Base-by-base conservation (phyloP, 1,140 invertebrate genomes). In the Goniozus legneri region DNA sequence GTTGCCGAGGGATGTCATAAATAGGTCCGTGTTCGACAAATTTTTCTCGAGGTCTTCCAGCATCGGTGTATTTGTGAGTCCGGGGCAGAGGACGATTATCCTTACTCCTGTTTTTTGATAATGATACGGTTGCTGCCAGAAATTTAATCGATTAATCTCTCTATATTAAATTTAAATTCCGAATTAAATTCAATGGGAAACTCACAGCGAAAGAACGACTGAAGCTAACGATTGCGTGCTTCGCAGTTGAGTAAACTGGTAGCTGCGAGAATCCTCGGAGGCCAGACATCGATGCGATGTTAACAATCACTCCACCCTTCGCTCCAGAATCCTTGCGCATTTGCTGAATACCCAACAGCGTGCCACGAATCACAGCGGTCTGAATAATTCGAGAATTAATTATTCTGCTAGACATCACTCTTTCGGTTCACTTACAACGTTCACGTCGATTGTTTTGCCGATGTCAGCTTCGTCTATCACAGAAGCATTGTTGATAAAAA, bases 401-500 rank as follows among this genome's bases (percentile, higher is more conserved):
- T n/a, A n/a, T n/a, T n/a, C n/a, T n/a, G n/a, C 24, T 27, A 27
- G 24, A 27, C 4, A 27, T 6, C 24, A 6, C 10, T 27, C 24
- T 27, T 27, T 40, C 15, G 4, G 27, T 24, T 16, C 34, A 56
- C 64, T 65, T 64, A 79, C 76, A 34, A 80, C 57, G 49, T 80
- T 80, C 10, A 79, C 70, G 13, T 75, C 60, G 20, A 80, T 58
- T 8, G 70, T 66, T 15, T 69, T 71, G 21, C 76, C 73, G 36
- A 77, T 72, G 16, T 75, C 64, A 31, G 60, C 56, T 18, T 84
- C 81, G 48, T 83, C 73, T n/a, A 81, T 71, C 24, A 83, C 76
- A 21, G 79, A 78, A 30, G 82, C 82, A 44, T 82, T 80, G 38
- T 86, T 84, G 0, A 84, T 69, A 1, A 85, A 65, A 35, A 86